Evolutionary conservation across 2,888 invertebrate species (phyloP).

Genomic region (Meghimatium bilineatum): DNA sequence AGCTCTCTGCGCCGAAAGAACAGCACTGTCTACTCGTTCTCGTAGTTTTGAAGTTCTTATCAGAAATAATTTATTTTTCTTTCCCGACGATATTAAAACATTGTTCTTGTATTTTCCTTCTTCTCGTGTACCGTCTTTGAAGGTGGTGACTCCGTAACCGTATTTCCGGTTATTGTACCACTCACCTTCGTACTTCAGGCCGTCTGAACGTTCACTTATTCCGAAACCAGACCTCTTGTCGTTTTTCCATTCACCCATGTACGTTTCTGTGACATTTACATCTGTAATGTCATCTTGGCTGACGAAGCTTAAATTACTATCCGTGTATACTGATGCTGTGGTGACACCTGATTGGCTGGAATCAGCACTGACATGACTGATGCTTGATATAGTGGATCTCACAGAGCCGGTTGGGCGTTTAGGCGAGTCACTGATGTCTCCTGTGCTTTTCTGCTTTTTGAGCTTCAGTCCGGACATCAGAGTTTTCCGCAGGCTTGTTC

Average conservation of each 20-base stretch:
- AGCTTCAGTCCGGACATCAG: slow-evolving; percentile 71
- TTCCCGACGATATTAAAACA: slow-evolving; percentile 96
- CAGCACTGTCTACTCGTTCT: slow-evolving; percentile 97
- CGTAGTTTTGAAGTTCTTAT: slow-evolving; percentile 97
- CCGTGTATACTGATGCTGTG: slow-evolving; percentile 83
- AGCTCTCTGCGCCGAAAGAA: slow-evolving; percentile 94
- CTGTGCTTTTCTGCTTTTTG: slow-evolving; percentile 89
- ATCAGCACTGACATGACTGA: slow-evolving; percentile 81
- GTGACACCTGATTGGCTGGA: slow-evolving; percentile 94
- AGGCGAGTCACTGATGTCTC: slow-evolving; percentile 88
- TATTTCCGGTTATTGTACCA: slow-evolving; percentile 99
- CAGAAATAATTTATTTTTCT: slow-evolving; percentile 93
- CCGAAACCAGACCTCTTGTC: slow-evolving; percentile 98
- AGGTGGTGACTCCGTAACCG: slow-evolving; percentile 98
- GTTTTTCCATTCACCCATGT: slow-evolving; percentile 99
- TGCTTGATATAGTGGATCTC: slow-evolving; percentile 84
- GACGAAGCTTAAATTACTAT: slow-evolving; percentile 76
- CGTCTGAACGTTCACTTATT: slow-evolving; percentile 97
- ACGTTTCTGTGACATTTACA: slow-evolving; percentile 96
- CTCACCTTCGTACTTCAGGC: slow-evolving; percentile 98
- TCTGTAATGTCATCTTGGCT: slow-evolving; percentile 91
- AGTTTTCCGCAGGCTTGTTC: slow-evolving; percentile 72
- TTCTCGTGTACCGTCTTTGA: slow-evolving; percentile 95
- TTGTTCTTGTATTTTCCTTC: slow-evolving; percentile 99
- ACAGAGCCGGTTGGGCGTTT: slow-evolving; percentile 84